Percentiles rank a stretch among this genome's conserved stretches.
Evolutionary conservation across 1,140 invertebrate species (phyloP).

Genomic region (Drosophila bifasciata): DNA sequence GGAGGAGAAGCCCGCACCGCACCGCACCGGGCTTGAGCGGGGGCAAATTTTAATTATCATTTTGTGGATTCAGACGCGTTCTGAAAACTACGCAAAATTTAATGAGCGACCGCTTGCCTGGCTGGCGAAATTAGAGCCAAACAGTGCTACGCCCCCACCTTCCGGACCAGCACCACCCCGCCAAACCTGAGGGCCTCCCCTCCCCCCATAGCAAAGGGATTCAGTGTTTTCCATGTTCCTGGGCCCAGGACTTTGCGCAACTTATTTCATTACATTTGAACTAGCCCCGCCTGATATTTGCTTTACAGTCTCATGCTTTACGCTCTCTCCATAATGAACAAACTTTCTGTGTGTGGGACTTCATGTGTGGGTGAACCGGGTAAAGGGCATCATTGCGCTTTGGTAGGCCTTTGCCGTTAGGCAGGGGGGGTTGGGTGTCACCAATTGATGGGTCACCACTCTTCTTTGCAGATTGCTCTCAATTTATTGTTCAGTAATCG

Average conservation of each 20-base stretch:
- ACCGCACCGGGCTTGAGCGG: conserved; percentile 8
- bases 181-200: conserved; percentile 10
- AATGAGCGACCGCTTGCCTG: conserved; percentile 53
- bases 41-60: conserved; percentile 73
- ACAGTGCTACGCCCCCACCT: conserved; percentile 35
- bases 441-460: too few relatives aligned
- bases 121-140: conserved; percentile 63
- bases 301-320: conserved; percentile 70
- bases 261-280: conserved; percentile 70
- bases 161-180: too few relatives aligned
- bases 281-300: conserved; percentile 56
- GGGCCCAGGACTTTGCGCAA: conserved; percentile 29
- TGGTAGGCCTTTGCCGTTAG: too few relatives aligned
- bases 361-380: neutral
- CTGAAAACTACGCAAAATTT: conserved; percentile 70
- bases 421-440: too few relatives aligned
- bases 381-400: too few relatives aligned
- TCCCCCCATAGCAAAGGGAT: conserved; percentile 1
- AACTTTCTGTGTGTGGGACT: conserved; percentile 52
- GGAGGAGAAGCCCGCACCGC: neutral
- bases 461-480: too few relatives aligned
- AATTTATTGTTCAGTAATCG: too few relatives aligned
- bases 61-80: conserved; percentile 56
- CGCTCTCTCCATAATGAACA: conserved; percentile 64
- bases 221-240: conserved; percentile 8